These are phyloP conservation scores for Semibalanus balanoides DNA, from an alignment of 1,140 invertebrate species.

Conservation along the genomic window DNA sequence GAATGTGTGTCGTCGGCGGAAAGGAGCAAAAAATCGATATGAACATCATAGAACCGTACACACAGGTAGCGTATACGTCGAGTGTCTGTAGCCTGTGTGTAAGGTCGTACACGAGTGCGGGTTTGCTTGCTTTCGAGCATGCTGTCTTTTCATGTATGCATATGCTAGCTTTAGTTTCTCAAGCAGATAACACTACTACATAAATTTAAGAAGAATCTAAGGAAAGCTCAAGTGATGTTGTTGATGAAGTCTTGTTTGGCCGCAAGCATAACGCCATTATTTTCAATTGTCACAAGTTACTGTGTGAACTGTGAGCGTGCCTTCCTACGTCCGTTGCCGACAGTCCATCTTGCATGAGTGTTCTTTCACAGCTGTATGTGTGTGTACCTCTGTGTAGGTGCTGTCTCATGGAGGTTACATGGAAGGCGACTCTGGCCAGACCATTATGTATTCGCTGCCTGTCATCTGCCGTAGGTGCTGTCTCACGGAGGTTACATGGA, in stretches of 20 bases:
- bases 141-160: background rate
- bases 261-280: too few species aligned
- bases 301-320: too few species aligned
- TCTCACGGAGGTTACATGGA: constrained; percentile 60
- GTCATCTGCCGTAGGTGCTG: constrained; percentile 34
- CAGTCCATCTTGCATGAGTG: background rate
- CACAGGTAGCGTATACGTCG: constrained; percentile 33
- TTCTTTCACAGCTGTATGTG: background rate
- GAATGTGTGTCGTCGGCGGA: constrained; percentile 50
- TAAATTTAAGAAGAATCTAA: too few species aligned
- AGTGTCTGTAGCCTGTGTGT: background rate
- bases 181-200: too few species aligned
- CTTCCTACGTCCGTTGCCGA: too few species aligned
- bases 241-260: background rate
- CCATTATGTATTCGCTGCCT: constrained; percentile 35
- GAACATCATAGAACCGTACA: constrained; percentile 55
- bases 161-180: too few species aligned
- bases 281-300: too few species aligned
- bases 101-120: too few species aligned
- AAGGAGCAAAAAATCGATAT: constrained; percentile 59
- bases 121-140: too few species aligned
- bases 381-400: constrained; percentile 28
- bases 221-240: background rate
- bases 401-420: constrained; percentile 62
- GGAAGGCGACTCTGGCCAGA: constrained; percentile 44